phyloP scores from a whole-genome alignment of 1,140 invertebrate species.

The Trichomalopsis sarcophagae region DNA sequence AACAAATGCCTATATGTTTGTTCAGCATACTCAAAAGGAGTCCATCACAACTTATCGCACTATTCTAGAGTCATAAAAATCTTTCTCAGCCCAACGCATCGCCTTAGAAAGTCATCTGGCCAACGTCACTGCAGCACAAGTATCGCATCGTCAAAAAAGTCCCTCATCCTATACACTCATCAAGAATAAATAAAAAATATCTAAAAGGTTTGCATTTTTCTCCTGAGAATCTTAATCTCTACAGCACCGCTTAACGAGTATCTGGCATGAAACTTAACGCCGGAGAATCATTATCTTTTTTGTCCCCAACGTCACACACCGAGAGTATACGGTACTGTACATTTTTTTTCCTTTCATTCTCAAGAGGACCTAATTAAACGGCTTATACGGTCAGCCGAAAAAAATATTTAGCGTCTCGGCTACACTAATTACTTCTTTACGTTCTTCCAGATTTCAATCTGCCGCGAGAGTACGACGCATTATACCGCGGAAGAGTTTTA shows the following conservation, averaged over 20 bases:
- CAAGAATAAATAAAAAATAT: neutral
- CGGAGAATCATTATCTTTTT: neutral
- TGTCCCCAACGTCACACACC: neutral
- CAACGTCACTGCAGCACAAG: neutral
- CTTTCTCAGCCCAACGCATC: slow-evolving; percentile 1
- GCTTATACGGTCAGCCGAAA: neutral
- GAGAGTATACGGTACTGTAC: neutral
- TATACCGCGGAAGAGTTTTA: neutral
- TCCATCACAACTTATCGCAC: neutral
- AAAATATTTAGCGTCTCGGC: neutral
- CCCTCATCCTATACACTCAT: neutral
- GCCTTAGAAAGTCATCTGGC: slow-evolving; percentile 23
- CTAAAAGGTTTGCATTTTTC: neutral
- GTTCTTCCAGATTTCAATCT: neutral
- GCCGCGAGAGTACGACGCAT: neutral
- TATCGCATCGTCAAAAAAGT: neutral
- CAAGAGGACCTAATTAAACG: slow-evolving; percentile 2
- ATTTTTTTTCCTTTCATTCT: neutral
- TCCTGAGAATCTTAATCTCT: slow-evolving; percentile 39
- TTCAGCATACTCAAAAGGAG: too few relatives aligned
- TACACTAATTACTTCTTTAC: neutral
- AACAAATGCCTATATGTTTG: too few relatives aligned
- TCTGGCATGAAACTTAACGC: neutral
- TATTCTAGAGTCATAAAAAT: neutral
- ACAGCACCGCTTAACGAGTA: slow-evolving; percentile 23